Evolutionary conservation across 2,888 invertebrate genomes (phyloP), one percentile per base, ranked within the genome.

Genomic region (Lacanobia wlatinum): DNA sequence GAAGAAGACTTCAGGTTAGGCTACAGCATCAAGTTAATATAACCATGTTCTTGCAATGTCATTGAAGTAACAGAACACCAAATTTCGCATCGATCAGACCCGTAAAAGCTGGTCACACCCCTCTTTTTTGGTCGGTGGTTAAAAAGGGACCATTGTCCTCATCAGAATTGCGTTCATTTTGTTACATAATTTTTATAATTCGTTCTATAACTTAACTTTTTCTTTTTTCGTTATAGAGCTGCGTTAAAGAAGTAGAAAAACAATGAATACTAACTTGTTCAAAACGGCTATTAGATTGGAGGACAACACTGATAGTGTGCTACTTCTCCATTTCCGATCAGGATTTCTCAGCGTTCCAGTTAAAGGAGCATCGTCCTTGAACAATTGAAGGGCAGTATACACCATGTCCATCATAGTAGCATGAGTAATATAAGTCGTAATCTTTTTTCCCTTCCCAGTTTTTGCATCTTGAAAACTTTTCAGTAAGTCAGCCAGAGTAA

Each of bases 271-370:
- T 94, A 89, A 97, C 97, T 97, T 96, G 92, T 98, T 97, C 86
- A 98, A 96, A 34, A 98, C 97, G 56, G 97, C 98, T 48, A 97
- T 96, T 50, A 98, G 91, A 92, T 98, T 98, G 8, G 97, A 96
- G 7, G 97, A 97, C 90, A 98, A 98, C 0, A 98, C 97, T 70
- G 97, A 96, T 64, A 98, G 94, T 66, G 95, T 91, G 48, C 98
- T 98, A 0, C 97, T 97, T 82, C 96, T 96, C 97, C 98, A 98
- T 86, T 97, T 96, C 76, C 98, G 96, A 70, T 96, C 95, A 1
- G 90, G 87, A 59, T 96, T 92, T 88, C 96, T 97, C 87, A 97
- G 97, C 52, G 96, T 94, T 1, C 97, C 97, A 0, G 94, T 96
- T 68, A 98, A 90, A 1, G 96, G 93, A 12, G 91, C 90, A 28